Conservation (phyloP, 2,113 vertebrate species). For the Xyliphius kryptos region DNA sequence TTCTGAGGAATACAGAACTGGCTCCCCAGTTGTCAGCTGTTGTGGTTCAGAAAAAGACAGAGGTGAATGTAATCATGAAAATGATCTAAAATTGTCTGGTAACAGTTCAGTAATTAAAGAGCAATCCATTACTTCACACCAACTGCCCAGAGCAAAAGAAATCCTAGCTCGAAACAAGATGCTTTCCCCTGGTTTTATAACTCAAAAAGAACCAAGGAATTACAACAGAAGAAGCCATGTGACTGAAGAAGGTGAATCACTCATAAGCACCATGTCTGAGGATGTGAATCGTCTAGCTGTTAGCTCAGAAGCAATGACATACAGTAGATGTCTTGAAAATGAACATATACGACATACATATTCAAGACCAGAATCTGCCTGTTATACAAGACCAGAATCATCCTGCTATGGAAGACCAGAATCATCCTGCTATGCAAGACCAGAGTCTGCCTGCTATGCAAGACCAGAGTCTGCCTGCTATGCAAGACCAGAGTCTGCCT, state of each 20-base stretch:
- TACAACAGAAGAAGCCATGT: constrained; percentile 54
- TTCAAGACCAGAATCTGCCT: constrained; percentile 60
- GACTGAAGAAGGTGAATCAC: constrained; percentile 61
- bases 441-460: constrained; percentile 51
- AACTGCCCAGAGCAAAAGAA: constrained; percentile 39
- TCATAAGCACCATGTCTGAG: constrained; percentile 57
- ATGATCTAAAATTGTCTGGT: constrained; percentile 37
- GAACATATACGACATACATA: constrained; percentile 1
- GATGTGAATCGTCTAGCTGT: constrained; percentile 48
- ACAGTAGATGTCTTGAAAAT: constrained; percentile 12
- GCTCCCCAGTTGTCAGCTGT: constrained; percentile 58
- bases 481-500: constrained; percentile 47
- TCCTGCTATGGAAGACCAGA: constrained; percentile 58
- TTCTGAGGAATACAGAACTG: constrained; percentile 66
- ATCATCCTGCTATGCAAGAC: constrained; percentile 55
- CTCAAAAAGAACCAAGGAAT: constrained; percentile 40
- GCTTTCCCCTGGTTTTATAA: constrained; percentile 43
- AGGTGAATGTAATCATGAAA: constrained; percentile 44
- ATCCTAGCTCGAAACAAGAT: constrained; percentile 33
- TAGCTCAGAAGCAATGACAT: constrained; percentile 50
- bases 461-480: neutral
- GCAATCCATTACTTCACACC: constrained; percentile 28
- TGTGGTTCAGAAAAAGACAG: constrained; percentile 47
- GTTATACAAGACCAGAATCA: constrained; percentile 58
- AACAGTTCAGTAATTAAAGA: constrained; percentile 43